These are phyloP conservation scores for Arnoldichthys spilopterus DNA, from an alignment of 2,797 vertebrate species.

Conservation along the genomic window DNA sequence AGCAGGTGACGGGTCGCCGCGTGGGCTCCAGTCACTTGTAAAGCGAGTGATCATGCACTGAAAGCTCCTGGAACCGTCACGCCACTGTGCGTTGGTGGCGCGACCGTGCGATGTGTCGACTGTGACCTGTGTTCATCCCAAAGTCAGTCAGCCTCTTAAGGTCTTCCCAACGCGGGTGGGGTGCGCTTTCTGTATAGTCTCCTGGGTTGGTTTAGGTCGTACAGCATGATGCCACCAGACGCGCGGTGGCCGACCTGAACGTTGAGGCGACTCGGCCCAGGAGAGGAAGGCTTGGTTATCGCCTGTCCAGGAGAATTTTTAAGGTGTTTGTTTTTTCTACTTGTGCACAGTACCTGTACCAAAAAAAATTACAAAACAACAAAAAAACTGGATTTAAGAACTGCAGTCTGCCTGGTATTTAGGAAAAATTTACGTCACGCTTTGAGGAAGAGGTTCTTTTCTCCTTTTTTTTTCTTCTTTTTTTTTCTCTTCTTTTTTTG, in stretches of 20 bases:
- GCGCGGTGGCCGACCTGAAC: constrained; percentile 41
- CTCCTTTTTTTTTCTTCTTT: constrained; percentile 49
- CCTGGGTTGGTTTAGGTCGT: constrained; percentile 35
- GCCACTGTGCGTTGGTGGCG: constrained; percentile 32
- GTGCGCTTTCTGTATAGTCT: constrained; percentile 43
- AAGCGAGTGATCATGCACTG: constrained; percentile 48
- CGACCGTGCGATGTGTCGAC: constrained; percentile 36
- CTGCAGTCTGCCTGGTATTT: constrained; percentile 80
- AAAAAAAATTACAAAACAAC: constrained; percentile 65
- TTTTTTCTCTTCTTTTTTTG: constrained; percentile 57
- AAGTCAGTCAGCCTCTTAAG: constrained; percentile 45
- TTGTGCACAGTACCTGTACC: constrained; percentile 89
- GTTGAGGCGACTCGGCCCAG: constrained; percentile 14
- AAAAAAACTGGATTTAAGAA: constrained; percentile 80
- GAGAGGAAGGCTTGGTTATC: constrained; percentile 50
- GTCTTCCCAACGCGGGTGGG: constrained; percentile 54
- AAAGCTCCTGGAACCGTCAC: constrained; percentile 38
- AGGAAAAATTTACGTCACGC: constrained; percentile 71
- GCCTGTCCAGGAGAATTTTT: constrained; percentile 67
- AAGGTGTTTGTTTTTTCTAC: constrained; percentile 76
- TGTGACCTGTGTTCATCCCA: constrained; percentile 38
- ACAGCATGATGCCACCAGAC: constrained; percentile 13
- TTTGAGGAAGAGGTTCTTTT: constrained; percentile 53
- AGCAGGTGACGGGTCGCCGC: constrained; percentile 57
- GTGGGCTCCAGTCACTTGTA: constrained; percentile 62